These are phyloP conservation scores for Ectobius pallidus DNA, from an alignment of 2,888 invertebrate species.

Conservation along the genomic window DNA sequence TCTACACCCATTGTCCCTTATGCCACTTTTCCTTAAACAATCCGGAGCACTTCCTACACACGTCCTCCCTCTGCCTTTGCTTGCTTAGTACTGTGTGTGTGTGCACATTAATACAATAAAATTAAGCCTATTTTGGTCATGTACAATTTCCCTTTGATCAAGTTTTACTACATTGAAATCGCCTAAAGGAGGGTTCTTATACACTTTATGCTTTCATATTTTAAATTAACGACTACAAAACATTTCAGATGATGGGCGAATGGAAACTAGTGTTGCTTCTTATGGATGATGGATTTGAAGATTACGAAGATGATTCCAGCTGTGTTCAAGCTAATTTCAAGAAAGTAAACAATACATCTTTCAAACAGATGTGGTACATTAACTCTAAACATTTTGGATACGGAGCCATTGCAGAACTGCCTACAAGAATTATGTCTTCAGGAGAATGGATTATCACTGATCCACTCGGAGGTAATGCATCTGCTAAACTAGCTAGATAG, in stretches of 20 bases:
- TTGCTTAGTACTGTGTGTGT: too few relatives aligned
- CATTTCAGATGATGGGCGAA: conserved; percentile 22
- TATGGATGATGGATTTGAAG: background rate
- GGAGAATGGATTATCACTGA: background rate
- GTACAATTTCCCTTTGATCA: too few relatives aligned
- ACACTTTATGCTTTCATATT: background rate
- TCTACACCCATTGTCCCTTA: too few relatives aligned
- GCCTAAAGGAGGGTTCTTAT: background rate
- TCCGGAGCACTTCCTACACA: too few relatives aligned
- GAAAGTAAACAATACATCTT: background rate
- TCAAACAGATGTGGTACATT: conserved; percentile 11
- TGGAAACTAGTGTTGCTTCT: conserved; percentile 16
- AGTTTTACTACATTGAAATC: background rate
- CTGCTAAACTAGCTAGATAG: background rate
- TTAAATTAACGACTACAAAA: background rate
- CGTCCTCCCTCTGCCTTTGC: too few relatives aligned
- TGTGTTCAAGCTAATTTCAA: conserved; percentile 15
- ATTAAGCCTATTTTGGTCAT: too few relatives aligned
- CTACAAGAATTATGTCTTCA: background rate
- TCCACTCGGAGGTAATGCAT: conserved; percentile 15
- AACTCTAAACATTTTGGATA: background rate
- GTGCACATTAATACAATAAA: background rate
- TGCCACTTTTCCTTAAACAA: too few relatives aligned
- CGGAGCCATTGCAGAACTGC: background rate
- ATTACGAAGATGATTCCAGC: conserved; percentile 14